phyloP scores from a whole-genome alignment of 2,888 invertebrate genomes.

The Torymus tubicola region DNA sequence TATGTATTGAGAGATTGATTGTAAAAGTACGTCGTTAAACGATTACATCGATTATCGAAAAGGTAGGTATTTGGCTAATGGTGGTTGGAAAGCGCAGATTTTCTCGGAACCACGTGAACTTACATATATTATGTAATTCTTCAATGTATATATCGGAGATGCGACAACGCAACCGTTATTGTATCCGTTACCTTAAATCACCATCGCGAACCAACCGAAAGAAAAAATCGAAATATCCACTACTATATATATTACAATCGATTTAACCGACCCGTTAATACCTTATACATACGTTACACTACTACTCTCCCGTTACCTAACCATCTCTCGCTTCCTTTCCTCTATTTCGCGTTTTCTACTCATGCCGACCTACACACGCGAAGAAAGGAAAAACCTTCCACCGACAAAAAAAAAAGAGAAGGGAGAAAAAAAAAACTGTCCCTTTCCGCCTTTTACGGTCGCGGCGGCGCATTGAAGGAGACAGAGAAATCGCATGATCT shows the following conservation, averaged over 20 bases:
- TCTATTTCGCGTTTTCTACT: constrained; percentile 1
- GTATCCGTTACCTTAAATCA: too few species aligned
- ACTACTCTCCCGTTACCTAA: neutral
- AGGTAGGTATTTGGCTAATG: too few species aligned
- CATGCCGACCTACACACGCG: neutral
- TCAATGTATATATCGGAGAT: neutral
- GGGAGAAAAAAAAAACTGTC: constrained; percentile 30
- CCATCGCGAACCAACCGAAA: neutral
- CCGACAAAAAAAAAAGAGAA: neutral
- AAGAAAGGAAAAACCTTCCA: neutral
- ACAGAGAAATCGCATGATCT: constrained; percentile 43
- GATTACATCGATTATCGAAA: too few species aligned
- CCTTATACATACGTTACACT: neutral
- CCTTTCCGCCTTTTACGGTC: neutral
- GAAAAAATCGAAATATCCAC: constrained; percentile 6
- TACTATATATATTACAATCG: too few species aligned
- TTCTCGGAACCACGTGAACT: too few species aligned
- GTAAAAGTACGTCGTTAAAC: too few species aligned
- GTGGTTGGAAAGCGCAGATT: neutral
- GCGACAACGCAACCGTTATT: neutral
- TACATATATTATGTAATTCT: too few species aligned
- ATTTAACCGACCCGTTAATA: constrained; percentile 24
- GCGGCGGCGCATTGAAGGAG: neutral
- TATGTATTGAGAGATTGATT: too few species aligned
- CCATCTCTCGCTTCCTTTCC: constrained; percentile 10